Base-by-base conservation (phyloP, 1,140 invertebrate genomes). In the Polypedilum pembai region DNA sequence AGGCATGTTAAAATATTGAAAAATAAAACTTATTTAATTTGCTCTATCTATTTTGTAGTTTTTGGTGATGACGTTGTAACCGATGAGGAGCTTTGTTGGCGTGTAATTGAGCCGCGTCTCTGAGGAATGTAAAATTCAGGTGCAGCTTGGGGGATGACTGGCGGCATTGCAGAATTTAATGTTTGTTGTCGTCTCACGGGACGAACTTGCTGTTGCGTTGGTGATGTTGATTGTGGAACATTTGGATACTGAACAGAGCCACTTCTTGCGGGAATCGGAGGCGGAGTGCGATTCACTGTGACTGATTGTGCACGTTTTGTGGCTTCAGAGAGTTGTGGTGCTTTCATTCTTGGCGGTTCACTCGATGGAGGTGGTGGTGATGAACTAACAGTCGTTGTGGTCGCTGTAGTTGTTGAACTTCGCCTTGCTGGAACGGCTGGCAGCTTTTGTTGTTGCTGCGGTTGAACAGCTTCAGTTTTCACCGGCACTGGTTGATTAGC, bases 121-220 rank as follows among this genome's bases (percentile, higher is more conserved):
- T 86, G 85, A 74, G 86, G 86, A 74, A 87, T 87, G 63, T 87
- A 85, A 80, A 87, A 87, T 73, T 85, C 83, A 5, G 86, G 81
- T 78, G 85, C 84, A 66, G 84, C 79, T 74, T 84, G 82, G 8
- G 84, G 82, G 73, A 82, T 81, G 15, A 82, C 82, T 72, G 83
- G 82, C 40, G 82, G 75, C 41, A 75, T 79, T 76, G 79, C 79
- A 76, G 81, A 80, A 69, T 82, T 82, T 75, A 82, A 80, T 69
- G 81, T 77, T 74, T 80, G 79, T 20, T 79, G 76, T 74, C 82
- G 81, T 12, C 80, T 78, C 40, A 79, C 78, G 74, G 81, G 81
- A 33, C 76, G 76, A 0, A 79, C 77, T n/a, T 65, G 41, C 40
- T 73, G 45, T 63, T 74, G 24, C 5, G 74, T 45, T 24, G 73